Evolutionary conservation across 2,888 invertebrate species (phyloP), one percentile per base, ranked within the genome.

Genomic region (Rhingia campestris): DNA sequence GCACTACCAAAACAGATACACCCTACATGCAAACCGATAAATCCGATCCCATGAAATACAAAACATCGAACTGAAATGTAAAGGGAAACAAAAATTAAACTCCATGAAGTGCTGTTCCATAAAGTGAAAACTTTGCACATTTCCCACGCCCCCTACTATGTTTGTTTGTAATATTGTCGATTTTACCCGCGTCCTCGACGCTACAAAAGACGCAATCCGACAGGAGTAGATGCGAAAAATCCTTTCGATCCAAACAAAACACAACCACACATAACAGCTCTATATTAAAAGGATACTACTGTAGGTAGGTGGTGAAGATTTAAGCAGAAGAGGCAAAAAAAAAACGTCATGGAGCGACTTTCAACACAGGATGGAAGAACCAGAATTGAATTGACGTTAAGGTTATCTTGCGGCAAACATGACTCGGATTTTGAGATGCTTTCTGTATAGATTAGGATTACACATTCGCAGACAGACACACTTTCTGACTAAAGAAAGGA

Each of bases 381-480:
- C 56, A 74, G 70, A 74, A 79, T 74, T 75, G 84, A 84, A 84
- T 84, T 74, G 84, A 74, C 84, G 80, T 84, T 70, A 80, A 74
- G 79, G 84, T 80, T 84, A 84, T 84, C 84, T 84, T 84, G 84
- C 59, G 74, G 84, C 69, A 80, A 80, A 75, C 80, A 84, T 74
- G 84, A 75, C 74, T 84, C 74, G 84, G 79, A 84, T 84, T 70
- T 75, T 70, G 80, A 79, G 80, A 74, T 84, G 74, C 80, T 80
- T 82, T 80, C 80, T 64, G 47, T 70, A 37, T 53, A 80, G 80
- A 84, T 84, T 70, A 84, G 70, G 32, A 74, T 39, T 64, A 54
- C 74, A 84, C 74, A 74, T 66, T 69, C 54, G 35, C 69, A 74
- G 58, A 59, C 69, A 69, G 53, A 69, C 58, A 5, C n/a, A 14